Evolutionary conservation across 2,797 vertebrate species (phyloP), one percentile per base, ranked within the genome.

Genomic region (Sebastiscus tertius): DNA sequence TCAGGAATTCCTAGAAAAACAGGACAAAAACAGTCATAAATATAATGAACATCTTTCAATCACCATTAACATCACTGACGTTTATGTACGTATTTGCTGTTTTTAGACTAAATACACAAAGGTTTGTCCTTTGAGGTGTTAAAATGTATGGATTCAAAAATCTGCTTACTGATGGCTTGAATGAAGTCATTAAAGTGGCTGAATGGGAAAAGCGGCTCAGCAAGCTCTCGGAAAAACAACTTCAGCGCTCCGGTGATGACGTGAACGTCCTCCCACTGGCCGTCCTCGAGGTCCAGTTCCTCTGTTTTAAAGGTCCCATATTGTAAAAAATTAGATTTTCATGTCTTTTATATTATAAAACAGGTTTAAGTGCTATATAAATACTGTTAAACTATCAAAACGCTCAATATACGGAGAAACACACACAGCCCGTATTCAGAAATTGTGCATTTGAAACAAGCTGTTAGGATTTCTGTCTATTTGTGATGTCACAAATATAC

Each of bases 241-340:
- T 99, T 99, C 75, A 99, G 91, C 0, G 98, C 97, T 6, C 98
- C 98, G 0, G 97, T 99, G 94, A 99, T 96, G 65, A 99, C 97
- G 0, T 99, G 98, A 60, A 98, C 95, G 26, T 99, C 98, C 78
- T 97, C 97, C 98, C 98, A 99, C 82, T 95, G 97, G 8, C 97
- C 97, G 0, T 98, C 97, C 22, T 98, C 97, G 62, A 99, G 94
- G 93, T 98, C 96, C 72, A 99, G 94, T 62, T 99, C 97, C 1
- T 99, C 98, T 99, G 95, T 1, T 5, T 2, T 13, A 36, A 36
- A 36, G 34, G 34, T 36, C 34, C 34, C 34, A 36, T 36, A 36
- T 13, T 36, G 34, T 36, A 36, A 36, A 36, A 36, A 36, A 36
- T 36, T 36, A 13, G 34, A 36, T 36, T 36, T 36, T 5, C 4